These are phyloP conservation scores for Cebus imitator DNA, from an alignment of 2,113 vertebrate genomes.

Conservation along the genomic window DNA sequence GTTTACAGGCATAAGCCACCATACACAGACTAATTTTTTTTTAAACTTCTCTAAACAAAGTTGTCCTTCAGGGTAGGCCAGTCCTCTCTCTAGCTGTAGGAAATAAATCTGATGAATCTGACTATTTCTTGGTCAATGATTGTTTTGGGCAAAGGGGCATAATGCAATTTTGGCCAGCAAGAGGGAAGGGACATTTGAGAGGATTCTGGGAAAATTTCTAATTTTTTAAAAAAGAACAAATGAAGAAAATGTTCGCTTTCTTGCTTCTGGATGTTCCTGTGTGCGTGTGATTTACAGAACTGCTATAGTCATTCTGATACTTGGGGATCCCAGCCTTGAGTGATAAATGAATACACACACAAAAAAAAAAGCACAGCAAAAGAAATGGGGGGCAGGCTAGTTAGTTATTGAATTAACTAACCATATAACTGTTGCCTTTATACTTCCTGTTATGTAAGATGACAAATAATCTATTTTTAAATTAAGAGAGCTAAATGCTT, in stretches of 20 bases:
- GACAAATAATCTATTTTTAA: not conserved
- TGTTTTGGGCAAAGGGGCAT: not conserved
- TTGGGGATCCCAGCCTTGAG: not conserved
- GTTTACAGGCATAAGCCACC: too few relatives aligned
- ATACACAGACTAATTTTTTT: not conserved
- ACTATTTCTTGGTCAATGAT: not conserved
- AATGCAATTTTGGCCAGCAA: not conserved
- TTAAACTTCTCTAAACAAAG: not conserved
- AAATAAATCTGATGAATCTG: not conserved
- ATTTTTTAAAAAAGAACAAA: not conserved
- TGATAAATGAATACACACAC: not conserved
- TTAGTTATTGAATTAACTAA: not conserved
- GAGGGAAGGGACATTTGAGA: not conserved
- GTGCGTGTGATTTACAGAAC: not conserved
- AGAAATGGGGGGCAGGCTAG: not conserved
- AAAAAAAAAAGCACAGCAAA: not conserved
- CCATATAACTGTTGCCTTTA: not conserved
- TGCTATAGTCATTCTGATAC: not conserved
- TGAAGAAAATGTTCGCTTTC: not conserved
- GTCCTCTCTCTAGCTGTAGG: not conserved
- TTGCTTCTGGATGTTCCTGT: not conserved
- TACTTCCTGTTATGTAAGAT: not conserved
- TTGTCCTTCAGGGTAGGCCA: not conserved
- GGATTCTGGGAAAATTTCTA: not conserved
- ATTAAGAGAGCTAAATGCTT: not conserved